Evolutionary conservation across 2,797 vertebrate genomes (phyloP).

Genomic region (Hemitrygon akajei): DNA sequence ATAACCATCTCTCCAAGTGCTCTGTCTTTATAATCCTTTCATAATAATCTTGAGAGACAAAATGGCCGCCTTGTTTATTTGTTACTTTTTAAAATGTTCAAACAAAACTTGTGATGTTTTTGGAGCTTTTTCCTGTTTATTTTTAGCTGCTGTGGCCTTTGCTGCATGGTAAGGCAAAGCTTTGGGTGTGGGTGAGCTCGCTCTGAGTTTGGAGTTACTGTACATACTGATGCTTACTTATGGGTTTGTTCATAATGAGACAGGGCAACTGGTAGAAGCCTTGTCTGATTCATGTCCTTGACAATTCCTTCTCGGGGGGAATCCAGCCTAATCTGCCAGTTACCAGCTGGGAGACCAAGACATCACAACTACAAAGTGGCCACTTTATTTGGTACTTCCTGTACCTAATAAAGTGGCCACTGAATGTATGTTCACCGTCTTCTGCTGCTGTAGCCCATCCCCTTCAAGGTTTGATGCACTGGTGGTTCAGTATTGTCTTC

Average conservation of each 20-base stretch:
- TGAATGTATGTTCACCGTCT: too few species aligned
- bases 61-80: too few species aligned
- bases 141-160: not conserved
- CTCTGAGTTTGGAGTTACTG: not conserved
- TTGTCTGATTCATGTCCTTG: not conserved
- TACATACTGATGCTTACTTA: not conserved
- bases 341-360: not conserved
- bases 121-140: not conserved
- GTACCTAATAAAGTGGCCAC: too few species aligned
- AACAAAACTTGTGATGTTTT: not conserved
- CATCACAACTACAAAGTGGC: not conserved
- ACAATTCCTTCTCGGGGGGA: not conserved
- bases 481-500: not conserved
- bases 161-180: not conserved
- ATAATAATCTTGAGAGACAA: not conserved
- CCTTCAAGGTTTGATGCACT: too few species aligned
- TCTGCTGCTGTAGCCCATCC: too few species aligned
- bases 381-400: too few species aligned
- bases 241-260: not conserved
- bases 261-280: not conserved
- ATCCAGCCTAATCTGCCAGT: not conserved
- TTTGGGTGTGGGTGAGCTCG: not conserved
- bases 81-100: not conserved
- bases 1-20: not conserved
- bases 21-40: not conserved